A percentile compares a stretch with the other conserved stretches of the same genome.
Conservation (phyloP, 2,797 vertebrate species). For the Enoplosus armatus region DNA sequence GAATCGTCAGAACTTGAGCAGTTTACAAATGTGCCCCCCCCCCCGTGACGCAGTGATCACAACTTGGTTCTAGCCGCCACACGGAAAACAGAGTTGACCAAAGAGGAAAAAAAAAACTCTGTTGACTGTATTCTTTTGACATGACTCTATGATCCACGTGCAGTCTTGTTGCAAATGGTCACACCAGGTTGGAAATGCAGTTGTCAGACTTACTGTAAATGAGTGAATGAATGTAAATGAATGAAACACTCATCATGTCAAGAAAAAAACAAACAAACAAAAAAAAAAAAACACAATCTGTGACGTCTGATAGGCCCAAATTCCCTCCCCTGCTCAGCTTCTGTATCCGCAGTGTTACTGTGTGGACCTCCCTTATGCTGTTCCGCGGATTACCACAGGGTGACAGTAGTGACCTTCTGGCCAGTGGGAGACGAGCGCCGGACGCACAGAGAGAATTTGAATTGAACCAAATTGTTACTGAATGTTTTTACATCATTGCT, state of each 20-base stretch:
- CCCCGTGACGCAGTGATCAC: no score
- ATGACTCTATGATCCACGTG: background rate
- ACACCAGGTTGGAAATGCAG: background rate
- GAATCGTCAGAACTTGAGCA: no score
- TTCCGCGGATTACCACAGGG: slow-evolving; percentile 48
- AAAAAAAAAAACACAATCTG: background rate
- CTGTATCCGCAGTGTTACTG: background rate
- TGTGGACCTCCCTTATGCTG: rapidly evolving
- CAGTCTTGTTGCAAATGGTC: no score
- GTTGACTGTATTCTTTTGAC: background rate
- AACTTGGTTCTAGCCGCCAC: no score
- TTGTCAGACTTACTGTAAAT: background rate
- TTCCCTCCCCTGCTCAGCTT: background rate
- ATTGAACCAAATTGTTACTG: slow-evolving; percentile 40
- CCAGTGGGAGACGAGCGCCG: background rate
- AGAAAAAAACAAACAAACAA: background rate
- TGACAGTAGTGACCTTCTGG: slow-evolving; percentile 67
- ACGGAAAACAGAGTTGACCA: no score
- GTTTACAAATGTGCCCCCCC: no score
- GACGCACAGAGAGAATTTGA: background rate
- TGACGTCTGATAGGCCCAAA: background rate
- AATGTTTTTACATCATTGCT: slow-evolving; percentile 21
- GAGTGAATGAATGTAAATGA: background rate
- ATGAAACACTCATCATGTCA: background rate
- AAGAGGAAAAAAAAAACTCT: background rate